Evolutionary conservation across 2,797 vertebrate species (phyloP).

Genomic region (Lutjanus campechanus): DNA sequence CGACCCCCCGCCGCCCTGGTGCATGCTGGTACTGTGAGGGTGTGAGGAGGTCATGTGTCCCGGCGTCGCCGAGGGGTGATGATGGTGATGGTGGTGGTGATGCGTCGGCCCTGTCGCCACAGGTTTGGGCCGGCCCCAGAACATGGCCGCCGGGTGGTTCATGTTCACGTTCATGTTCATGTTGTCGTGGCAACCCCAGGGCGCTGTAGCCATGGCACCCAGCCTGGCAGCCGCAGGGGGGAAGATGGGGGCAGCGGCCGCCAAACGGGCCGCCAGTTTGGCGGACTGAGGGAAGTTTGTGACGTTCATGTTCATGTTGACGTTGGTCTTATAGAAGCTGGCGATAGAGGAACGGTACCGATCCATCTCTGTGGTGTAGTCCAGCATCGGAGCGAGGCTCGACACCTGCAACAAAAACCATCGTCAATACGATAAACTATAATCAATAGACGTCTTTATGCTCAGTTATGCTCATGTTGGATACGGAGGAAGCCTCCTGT

Average conservation of each 20-base stretch:
- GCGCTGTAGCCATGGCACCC: conserved; percentile 89
- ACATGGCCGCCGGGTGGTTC: conserved; percentile 85
- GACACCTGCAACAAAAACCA: conserved; percentile 71
- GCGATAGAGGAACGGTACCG: conserved; percentile 93
- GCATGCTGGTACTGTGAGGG: conserved; percentile 71
- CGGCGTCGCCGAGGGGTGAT: conserved; percentile 52
- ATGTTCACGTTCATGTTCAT: conserved; percentile 81
- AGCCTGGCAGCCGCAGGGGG: conserved; percentile 88
- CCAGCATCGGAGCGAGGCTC: conserved; percentile 85
- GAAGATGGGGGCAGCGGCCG: conserved; percentile 90
- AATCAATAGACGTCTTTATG: background rate
- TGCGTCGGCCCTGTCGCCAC: conserved; percentile 55
- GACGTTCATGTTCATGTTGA: conserved; percentile 83
- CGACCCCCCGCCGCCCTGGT: conserved; percentile 57
- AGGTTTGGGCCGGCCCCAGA: conserved; percentile 81
- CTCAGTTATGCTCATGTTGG: no score
- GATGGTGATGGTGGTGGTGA: conserved; percentile 74
- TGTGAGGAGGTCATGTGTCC: conserved; percentile 73
- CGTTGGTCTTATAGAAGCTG: conserved; percentile 93
- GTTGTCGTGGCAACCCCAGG: conserved; percentile 91
- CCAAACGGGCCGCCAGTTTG: conserved; percentile 90
- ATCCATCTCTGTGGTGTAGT: conserved; percentile 95
- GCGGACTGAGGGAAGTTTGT: conserved; percentile 90
- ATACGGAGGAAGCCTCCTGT: no score
- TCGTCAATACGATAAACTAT: background rate